Evolutionary conservation across 2,797 vertebrate species (phyloP), one percentile per base, ranked within the genome.

Genomic region (Melanogrammus aeglefinus): DNA sequence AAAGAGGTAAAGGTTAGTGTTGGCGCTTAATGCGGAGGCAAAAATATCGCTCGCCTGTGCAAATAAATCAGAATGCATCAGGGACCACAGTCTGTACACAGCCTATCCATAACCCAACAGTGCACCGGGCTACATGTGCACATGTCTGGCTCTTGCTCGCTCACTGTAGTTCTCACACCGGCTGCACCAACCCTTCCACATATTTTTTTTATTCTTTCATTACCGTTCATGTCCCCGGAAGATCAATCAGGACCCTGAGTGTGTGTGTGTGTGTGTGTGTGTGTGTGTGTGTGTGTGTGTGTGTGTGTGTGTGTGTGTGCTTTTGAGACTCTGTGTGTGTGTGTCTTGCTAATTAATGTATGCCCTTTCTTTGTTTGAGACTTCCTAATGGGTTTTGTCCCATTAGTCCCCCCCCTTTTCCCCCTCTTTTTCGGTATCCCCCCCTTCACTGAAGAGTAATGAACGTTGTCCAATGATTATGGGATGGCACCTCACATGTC

Each of bases 11-110:
- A 88, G 90, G 89, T 90, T 88, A 88, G 84, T 81, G 83, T 89
- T 44, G 24, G 76, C 41, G 77, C 81, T 89, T 86, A 91, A 88
- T 87, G 88, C 81, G 76, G 83, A 86, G 85, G 51, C 21, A 78
- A 88, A 88, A 88, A 87, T 80, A 90, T 82, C 82, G 83, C 1
- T 24, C 21, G 36, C 72, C 79, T 80, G 79, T 79, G 84, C 74
- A n/a, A 81, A 91, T 89, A 83, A 89, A 91, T 91, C 86, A 89
- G 85, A 89, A 82, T 84, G 85, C 88, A 86, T 89, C 87, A 83
- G 80, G 79, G 81, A 73, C 41, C 73, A 39, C 71, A 66, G 63
- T 7, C 63, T 5, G 63, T 66, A 16, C n/a, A 27, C 77, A 38
- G 75, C 80, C 83, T 77, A 74, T 83, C 83, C 82, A 79, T 83